Evolutionary conservation across 1,140 invertebrate genomes (phyloP).

Genomic region (Thereuonema tuberculata): DNA sequence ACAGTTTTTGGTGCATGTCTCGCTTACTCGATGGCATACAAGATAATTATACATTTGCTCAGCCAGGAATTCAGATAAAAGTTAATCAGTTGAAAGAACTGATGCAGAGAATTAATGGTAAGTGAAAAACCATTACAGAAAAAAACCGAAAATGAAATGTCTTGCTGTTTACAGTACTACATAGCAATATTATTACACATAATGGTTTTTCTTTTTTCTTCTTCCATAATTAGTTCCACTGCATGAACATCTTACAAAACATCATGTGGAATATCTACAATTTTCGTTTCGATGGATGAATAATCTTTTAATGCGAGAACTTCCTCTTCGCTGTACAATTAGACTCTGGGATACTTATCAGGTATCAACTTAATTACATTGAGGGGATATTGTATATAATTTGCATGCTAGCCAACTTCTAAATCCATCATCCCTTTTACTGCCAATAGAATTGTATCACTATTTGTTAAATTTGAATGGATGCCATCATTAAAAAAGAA

Average conservation of each 20-base stretch:
- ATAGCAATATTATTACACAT: neutral
- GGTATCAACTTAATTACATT: too few relatives aligned
- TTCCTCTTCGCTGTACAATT: conserved; percentile 94
- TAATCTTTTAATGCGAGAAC: conserved; percentile 92
- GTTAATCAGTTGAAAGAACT: conserved; percentile 77
- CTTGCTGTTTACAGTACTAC: too few relatives aligned
- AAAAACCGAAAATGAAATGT: neutral
- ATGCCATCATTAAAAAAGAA: too few relatives aligned
- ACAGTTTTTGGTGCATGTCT: conserved; percentile 98
- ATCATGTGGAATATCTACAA: conserved; percentile 95
- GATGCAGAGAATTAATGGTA: conserved; percentile 87
- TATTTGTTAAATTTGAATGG: too few relatives aligned
- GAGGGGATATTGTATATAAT: too few relatives aligned
- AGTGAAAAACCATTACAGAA: too few relatives aligned
- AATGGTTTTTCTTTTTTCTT: neutral
- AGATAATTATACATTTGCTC: conserved; percentile 99
- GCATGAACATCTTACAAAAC: conserved; percentile 79
- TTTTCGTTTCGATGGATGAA: conserved; percentile 99
- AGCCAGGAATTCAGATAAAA: conserved; percentile 97
- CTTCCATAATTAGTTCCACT: conserved; percentile 45
- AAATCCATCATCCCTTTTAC: too few relatives aligned
- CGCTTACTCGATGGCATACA: conserved; percentile 98
- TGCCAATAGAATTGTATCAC: too few relatives aligned
- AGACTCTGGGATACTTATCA: conserved; percentile 99
- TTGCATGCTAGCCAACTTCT: too few relatives aligned